Percentiles rank a stretch among this genome's conserved stretches.
phyloP scores from a whole-genome alignment of 2,113 vertebrate species.

The Phaetusa simplex region DNA sequence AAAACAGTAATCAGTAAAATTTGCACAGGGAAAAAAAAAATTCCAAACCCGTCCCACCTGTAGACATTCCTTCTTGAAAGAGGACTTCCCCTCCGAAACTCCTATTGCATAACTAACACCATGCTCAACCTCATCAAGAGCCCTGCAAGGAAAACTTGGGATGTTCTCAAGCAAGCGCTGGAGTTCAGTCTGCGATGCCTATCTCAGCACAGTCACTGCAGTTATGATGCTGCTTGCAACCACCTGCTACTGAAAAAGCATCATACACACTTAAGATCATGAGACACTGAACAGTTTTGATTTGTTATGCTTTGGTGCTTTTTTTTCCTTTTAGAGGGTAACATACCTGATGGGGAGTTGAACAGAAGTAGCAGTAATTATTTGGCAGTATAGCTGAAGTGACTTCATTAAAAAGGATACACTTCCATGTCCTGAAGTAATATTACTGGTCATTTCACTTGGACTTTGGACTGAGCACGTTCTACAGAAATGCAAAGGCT shows the following conservation, averaged over 20 bases:
- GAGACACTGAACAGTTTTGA: neutral
- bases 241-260: neutral
- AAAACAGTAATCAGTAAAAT: constrained; percentile 27
- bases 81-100: neutral
- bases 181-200: neutral
- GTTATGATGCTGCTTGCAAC: neutral
- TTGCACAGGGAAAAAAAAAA: neutral
- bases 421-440: neutral
- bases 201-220: neutral
- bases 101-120: neutral
- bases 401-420: neutral
- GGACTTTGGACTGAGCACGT: neutral
- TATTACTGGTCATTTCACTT: neutral
- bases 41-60: constrained; percentile 16
- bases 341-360: neutral
- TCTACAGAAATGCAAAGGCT: neutral
- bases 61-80: neutral
- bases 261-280: neutral
- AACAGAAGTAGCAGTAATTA: neutral
- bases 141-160: neutral
- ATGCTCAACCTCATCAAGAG: rapidly evolving
- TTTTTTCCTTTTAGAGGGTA: neutral
- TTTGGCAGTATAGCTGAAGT: neutral
- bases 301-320: neutral
- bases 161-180: neutral